Conservation (phyloP, 1,140 invertebrate species). For the Bicyclus anynana region DNA sequence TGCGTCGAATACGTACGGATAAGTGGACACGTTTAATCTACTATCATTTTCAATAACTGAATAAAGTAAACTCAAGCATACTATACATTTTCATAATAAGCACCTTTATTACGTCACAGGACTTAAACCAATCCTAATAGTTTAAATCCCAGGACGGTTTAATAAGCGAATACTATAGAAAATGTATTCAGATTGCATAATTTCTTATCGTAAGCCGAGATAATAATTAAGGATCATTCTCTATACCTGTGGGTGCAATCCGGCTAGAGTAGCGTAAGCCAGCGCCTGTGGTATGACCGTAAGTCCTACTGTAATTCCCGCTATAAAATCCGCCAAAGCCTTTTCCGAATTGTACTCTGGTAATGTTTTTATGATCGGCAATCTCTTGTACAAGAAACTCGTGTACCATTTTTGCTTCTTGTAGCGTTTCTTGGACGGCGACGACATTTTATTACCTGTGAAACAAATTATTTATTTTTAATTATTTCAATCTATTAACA, state of each 20-base stretch:
- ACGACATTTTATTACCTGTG: constrained; percentile 53
- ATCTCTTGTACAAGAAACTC: constrained; percentile 55
- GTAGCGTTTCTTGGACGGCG: constrained; percentile 59
- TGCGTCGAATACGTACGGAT: too few relatives aligned
- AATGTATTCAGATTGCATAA: neutral
- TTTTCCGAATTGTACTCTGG: constrained; percentile 85
- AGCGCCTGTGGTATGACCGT: constrained; percentile 94
- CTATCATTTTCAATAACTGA: too few relatives aligned
- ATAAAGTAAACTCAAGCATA: too few relatives aligned
- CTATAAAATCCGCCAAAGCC: constrained; percentile 86
- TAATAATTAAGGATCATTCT: constrained; percentile 10
- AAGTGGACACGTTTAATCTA: too few relatives aligned
- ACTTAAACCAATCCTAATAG: too few relatives aligned
- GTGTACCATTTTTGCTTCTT: constrained; percentile 56
- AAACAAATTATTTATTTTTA: constrained; percentile 24
- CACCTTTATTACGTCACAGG: too few relatives aligned
- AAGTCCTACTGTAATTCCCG: constrained; percentile 90
- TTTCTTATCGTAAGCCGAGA: neutral
- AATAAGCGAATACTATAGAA: neutral
- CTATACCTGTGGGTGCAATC: constrained; percentile 86
- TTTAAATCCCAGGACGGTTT: neutral
- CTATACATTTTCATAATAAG: too few relatives aligned
- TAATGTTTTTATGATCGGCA: constrained; percentile 80
- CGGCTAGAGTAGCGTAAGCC: constrained; percentile 91
- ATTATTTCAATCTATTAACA: too few relatives aligned